These are phyloP conservation scores for Tortrix viridana DNA, from an alignment of 2,888 invertebrate genomes.

Conservation along the genomic window DNA sequence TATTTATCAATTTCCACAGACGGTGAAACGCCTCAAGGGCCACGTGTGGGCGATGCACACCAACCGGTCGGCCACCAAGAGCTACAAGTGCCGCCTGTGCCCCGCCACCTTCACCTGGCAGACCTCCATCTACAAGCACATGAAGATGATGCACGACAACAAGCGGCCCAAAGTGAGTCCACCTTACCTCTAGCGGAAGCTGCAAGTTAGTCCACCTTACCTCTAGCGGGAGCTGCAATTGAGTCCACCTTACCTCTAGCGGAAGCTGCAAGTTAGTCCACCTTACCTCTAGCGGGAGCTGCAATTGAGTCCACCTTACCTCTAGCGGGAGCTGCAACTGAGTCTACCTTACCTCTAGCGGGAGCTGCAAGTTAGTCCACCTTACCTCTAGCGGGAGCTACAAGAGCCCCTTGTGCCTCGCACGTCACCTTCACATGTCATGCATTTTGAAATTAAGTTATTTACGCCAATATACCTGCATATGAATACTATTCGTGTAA, in stretches of 20 bases:
- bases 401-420: no score
- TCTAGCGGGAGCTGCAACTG: no score
- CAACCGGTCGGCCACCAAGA: conserved; percentile 60
- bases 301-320: no score
- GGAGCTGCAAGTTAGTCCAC: neutral
- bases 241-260: neutral
- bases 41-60: conserved; percentile 81
- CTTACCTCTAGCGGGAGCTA: no score
- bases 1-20: conserved; percentile 49
- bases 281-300: no score
- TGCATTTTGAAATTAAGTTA: no score
- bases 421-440: no score
- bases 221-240: no score
- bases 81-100: conserved; percentile 69
- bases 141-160: conserved; percentile 74
- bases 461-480: no score
- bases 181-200: neutral
- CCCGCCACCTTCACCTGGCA: conserved; percentile 78
- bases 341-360: no score
- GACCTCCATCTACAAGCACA: conserved; percentile 76
- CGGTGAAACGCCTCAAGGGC: conserved; percentile 72
- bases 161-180: conserved; percentile 63
- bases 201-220: no score
- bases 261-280: neutral
- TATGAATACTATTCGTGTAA: no score